Base-by-base conservation (phyloP, 2,888 invertebrate genomes). In the Trichogramma dendrolimi region DNA sequence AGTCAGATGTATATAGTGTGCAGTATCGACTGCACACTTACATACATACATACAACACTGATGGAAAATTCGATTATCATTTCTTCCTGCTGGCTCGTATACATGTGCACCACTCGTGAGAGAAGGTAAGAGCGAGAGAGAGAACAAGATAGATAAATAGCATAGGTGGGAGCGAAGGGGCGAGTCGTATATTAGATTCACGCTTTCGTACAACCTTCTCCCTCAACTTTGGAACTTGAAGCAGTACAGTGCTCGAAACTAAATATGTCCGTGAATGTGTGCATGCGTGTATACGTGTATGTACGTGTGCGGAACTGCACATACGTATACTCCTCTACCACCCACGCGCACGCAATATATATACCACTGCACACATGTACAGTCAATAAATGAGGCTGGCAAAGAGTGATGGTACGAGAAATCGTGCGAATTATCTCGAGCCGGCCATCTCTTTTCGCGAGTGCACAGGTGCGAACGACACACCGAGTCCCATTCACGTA, bases 11-110 rank as follows among this genome's bases (percentile, higher is more conserved):
- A 38, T 11, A 8, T 43, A 42, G 6, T 8, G 47, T 46, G 46
- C 14, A 58, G 44, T 58, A 58, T 58, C 62, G 61, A 42, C 49
- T n/a, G 50, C 43, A 56, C 50, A 8, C 6, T 48, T 27, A 27
- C 27, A 27, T 27, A 27, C 27, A 27, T 27, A 27, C 27, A 27
- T 27, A 27, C 27, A 27, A 27, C 27, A 2, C 52, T 8, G 44
- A n/a, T 27, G 27, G 50, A 6, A 55, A 55, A 62, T 59, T 59
- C 62, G 62, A 62, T 62, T 59, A 59, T 59, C 59, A 49, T 56
- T 62, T 48, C 55, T 52, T 39, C 6, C 42, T 10, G 43, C 41
- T 50, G 44, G 6, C 50, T 47, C 5, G 46, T 8, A 27, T 27
- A 27, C 27, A 27, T 27, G 27, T 27, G 3, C 27, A 27, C 27